Evolutionary conservation across 2,797 vertebrate species (phyloP), one percentile per base, ranked within the genome.

Genomic region (Hypotaenidia okinawae): DNA sequence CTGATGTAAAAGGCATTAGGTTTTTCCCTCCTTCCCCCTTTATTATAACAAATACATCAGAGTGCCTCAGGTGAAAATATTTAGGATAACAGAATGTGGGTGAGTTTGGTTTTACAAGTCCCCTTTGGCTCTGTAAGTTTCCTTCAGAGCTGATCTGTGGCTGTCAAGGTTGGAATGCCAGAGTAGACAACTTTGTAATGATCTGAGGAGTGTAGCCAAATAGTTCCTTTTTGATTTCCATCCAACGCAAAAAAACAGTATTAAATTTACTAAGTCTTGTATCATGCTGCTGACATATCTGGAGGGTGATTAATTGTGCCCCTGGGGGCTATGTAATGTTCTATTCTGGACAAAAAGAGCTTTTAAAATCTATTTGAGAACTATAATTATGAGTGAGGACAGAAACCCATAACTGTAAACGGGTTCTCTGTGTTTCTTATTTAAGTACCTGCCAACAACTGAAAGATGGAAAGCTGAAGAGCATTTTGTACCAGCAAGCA

Each of bases 321-420:
- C 66, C 70, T 37, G 47, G 47, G 91, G 68, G 59, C 92, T 78
- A 54, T 79, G 51, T 80, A 94, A 86, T 95, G 90, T 86, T 96
- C 81, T 89, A 68, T 93, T 97, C 91, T 91, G 82, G 95, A 95
- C 66, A 95, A 97, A 97, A 96, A 70, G 27, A 95, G 87, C 59
- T 91, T 97, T 96, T 78, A 95, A 97, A 96, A 88, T 92, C 63
- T 66, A 85, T 95, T 94, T 95, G 95, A 92, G 80, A 95, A 81
- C 64, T 72, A 77, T 86, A 95, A 96, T 96, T 96, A 93, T 89
- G 94, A 97, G 24, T 55, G 90, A 97, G 45, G 78, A 95, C 74
- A 63, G 91, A 97, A 82, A 93, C 51, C 70, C 61, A 68, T 82
- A 94, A 80, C 79, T 47, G 57, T 79, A 89, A 84, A 81, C 16